A percentile compares a stretch with the other conserved stretches of the same genome.
phyloP scores from a whole-genome alignment of 1,140 invertebrate species.

The Drosophila fuyamai region DNA sequence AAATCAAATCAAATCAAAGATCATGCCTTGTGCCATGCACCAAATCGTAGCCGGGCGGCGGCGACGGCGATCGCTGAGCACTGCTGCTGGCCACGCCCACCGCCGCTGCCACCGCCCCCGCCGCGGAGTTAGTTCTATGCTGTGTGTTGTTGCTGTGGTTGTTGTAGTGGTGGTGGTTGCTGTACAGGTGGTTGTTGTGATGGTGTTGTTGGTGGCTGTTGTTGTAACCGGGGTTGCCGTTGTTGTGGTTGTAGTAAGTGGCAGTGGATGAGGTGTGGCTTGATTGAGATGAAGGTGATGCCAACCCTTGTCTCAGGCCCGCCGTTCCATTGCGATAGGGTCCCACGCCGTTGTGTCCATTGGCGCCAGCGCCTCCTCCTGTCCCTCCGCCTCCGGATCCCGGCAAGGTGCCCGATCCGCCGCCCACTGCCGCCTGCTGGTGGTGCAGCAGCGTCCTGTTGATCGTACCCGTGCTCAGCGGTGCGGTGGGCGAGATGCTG shows the following conservation, averaged over 20 bases:
- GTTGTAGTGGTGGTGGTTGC: slow-evolving; percentile 50
- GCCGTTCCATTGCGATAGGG: slow-evolving; percentile 72
- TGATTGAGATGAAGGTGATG: slow-evolving; percentile 73
- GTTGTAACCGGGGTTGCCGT: slow-evolving; percentile 55
- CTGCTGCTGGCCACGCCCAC: slow-evolving; percentile 27
- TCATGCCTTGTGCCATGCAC: slow-evolving; percentile 85
- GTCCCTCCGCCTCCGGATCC: slow-evolving; percentile 45
- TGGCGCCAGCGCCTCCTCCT: slow-evolving; percentile 31
- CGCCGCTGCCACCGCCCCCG: slow-evolving; percentile 39
- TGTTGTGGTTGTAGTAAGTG: slow-evolving; percentile 67
- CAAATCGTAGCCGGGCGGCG: slow-evolving; percentile 85
- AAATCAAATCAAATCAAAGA: slow-evolving; percentile 73
- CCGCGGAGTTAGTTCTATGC: slow-evolving; percentile 79
- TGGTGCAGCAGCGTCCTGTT: slow-evolving; percentile 84
- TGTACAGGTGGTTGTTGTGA: slow-evolving; percentile 55
- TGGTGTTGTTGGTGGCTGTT: slow-evolving; percentile 50
- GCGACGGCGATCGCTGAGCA: slow-evolving; percentile 74
- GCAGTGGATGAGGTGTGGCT: slow-evolving; percentile 71
- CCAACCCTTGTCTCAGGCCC: slow-evolving; percentile 84
- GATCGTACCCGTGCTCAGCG: slow-evolving; percentile 76
- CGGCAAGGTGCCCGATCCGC: slow-evolving; percentile 48
- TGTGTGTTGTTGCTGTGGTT: slow-evolving; percentile 53
- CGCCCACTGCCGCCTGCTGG: slow-evolving; percentile 69
- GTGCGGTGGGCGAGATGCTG: slow-evolving; percentile 80
- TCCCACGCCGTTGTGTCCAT: slow-evolving; percentile 54